These are phyloP conservation scores for Drosophila pachea DNA, from an alignment of 1,140 invertebrate species.

Conservation along the genomic window DNA sequence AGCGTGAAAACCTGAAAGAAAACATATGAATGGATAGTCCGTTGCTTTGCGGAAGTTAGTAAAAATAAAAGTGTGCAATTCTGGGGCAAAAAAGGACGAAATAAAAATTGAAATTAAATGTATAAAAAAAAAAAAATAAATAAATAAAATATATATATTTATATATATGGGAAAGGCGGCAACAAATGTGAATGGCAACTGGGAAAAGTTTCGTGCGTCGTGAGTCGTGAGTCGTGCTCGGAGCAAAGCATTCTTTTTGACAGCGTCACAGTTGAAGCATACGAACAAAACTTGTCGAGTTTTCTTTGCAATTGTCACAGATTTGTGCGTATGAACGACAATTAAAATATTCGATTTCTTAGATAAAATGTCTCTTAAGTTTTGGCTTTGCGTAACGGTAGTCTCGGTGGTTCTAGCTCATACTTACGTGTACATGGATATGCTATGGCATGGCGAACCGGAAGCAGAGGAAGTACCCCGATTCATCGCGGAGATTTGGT, in stretches of 20 bases:
- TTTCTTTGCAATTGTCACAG: neutral
- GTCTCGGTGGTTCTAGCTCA: slow-evolving; percentile 11
- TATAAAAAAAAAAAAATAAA: too few species aligned
- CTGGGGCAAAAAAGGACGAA: neutral
- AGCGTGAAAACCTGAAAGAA: slow-evolving; percentile 70
- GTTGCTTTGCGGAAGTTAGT: slow-evolving; percentile 43
- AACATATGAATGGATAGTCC: slow-evolving; percentile 58
- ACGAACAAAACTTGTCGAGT: neutral
- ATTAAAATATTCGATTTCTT: neutral
- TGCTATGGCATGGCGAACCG: neutral
- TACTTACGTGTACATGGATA: slow-evolving; percentile 11
- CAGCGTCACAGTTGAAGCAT: neutral
- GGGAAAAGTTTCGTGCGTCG: neutral
- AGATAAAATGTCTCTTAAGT: slow-evolving; percentile 19
- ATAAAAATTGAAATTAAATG: too few species aligned
- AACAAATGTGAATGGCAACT: neutral
- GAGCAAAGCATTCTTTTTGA: neutral
- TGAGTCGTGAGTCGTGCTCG: neutral
- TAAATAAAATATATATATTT: too few species aligned
- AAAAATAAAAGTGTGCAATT: slow-evolving; percentile 56
- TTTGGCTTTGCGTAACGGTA: slow-evolving; percentile 16
- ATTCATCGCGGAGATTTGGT: neutral
- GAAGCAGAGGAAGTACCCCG: neutral
- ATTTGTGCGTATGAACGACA: neutral
- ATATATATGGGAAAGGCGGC: slow-evolving; percentile 7